Conservation (phyloP, 2,113 vertebrate genomes). For the Corydoras maculifer region DNA sequence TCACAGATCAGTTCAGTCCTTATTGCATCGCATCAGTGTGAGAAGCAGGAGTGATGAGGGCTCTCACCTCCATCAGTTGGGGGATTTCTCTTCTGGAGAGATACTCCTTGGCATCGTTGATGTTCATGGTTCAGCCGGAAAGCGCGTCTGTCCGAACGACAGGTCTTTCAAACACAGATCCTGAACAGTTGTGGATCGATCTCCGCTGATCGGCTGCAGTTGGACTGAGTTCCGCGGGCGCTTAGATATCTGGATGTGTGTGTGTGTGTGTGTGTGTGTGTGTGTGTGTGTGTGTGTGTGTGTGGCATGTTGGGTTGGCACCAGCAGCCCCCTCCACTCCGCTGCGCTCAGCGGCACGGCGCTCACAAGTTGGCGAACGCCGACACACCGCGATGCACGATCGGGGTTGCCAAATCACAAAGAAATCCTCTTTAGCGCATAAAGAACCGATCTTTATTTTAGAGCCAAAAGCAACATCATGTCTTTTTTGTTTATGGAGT, state of each 20-base stretch:
- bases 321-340: constrained; percentile 5
- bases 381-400: constrained; percentile 17
- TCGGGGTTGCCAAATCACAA: not conserved
- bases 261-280: too few relatives aligned
- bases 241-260: constrained; percentile 5
- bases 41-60: too few relatives aligned
- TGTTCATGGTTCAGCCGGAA: constrained; percentile 71
- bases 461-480: too few relatives aligned
- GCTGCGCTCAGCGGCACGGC: not conserved
- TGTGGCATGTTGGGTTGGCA: constrained; percentile 18
- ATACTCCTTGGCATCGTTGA: constrained; percentile 89
- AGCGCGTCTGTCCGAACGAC: not conserved
- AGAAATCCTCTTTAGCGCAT: not conserved
- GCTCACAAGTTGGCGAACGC: constrained; percentile 24
- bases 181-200: not conserved
- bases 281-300: not conserved
- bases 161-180: not conserved
- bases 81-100: constrained; percentile 88
- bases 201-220: not conserved
- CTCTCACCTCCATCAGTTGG: constrained; percentile 91
- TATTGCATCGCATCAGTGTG: too few relatives aligned
- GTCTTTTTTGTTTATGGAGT: too few relatives aligned
- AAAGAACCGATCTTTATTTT: too few relatives aligned
- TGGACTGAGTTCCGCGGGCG: not conserved
- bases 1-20: too few relatives aligned